Evolutionary conservation across 2,113 vertebrate genomes (phyloP).

Genomic region (Microcebus lehilahytsara): DNA sequence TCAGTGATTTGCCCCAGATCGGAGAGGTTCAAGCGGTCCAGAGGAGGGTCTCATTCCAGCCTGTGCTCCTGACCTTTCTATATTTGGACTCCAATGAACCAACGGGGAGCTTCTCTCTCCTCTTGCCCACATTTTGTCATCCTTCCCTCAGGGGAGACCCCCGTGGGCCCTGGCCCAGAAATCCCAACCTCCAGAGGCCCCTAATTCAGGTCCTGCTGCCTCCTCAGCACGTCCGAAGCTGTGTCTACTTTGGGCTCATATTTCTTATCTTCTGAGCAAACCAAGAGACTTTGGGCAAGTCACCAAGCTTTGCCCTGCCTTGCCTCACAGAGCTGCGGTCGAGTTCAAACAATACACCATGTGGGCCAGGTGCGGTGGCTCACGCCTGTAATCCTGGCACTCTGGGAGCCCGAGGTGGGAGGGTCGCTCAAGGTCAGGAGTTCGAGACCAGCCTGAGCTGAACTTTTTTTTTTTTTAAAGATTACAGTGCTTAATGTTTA

Average conservation of each 20-base stretch:
- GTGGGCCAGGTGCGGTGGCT: no score
- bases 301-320: neutral
- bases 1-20: neutral
- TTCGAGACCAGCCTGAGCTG: no score
- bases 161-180: neutral
- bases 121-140: neutral
- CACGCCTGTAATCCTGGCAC: no score
- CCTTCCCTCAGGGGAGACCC: neutral
- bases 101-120: neutral
- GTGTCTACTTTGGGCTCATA: neutral
- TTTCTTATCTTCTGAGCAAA: neutral
- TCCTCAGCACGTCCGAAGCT: neutral
- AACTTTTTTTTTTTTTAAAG: neutral
- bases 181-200: neutral
- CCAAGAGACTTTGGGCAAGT: neutral
- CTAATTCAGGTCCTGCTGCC: neutral
- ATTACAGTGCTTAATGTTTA: slow-evolving; percentile 73
- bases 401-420: no score
- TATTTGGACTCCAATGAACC: neutral
- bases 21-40: neutral
- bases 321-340: neutral
- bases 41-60: neutral
- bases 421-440: no score
- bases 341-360: no score
- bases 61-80: neutral